Evolutionary conservation across 1,140 invertebrate genomes (phyloP), one percentile per base, ranked within the genome.

Genomic region (Akabosia matsudoensis): DNA sequence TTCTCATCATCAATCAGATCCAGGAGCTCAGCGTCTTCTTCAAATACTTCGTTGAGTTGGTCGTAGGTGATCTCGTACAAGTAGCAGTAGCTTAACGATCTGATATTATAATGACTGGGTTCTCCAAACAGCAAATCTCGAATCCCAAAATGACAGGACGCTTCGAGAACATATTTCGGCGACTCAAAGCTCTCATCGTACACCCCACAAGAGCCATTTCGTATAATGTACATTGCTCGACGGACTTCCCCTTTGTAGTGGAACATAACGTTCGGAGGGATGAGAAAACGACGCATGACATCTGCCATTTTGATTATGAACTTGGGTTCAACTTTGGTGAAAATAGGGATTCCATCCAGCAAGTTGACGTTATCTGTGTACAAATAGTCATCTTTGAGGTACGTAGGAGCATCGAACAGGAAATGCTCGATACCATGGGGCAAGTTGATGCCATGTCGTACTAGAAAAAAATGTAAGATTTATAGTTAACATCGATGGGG

Each of bases 381-480:
- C 1, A 81, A 33, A 45, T 51, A 51, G 70, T 81, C 80, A 2
- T 78, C 64, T 64, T 77, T 67, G 2, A 81, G 34, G 71, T 78
- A 79, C 4, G 64, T 45, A 16, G 80, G 80, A 37, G 76, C 54
- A 61, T 81, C 80, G 33, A 70, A 79, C 76, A 81, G 70, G 33
- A 77, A 77, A 54, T 81, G 80, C 1, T 73, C 34, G 3, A 67
- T n/a, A 14, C 45, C 22, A 72, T 45, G 70, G 3, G 70, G 70
- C 10, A 72, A 22, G 26, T 72, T 72, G 30, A 72, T 72, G 3
- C 70, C 70, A 28, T 72, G 37, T 37, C 37, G 70, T n/a, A 72
- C 10, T 30, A 30, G 67, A 34, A n/a, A n/a, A n/a, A n/a, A n/a
- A n/a, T n/a, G n/a, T n/a, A n/a, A n/a, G n/a, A n/a, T n/a, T n/a